A percentile compares a stretch with the other conserved stretches of the same genome.
Conservation (phyloP, 2,797 vertebrate species). For the Momotus momota region DNA sequence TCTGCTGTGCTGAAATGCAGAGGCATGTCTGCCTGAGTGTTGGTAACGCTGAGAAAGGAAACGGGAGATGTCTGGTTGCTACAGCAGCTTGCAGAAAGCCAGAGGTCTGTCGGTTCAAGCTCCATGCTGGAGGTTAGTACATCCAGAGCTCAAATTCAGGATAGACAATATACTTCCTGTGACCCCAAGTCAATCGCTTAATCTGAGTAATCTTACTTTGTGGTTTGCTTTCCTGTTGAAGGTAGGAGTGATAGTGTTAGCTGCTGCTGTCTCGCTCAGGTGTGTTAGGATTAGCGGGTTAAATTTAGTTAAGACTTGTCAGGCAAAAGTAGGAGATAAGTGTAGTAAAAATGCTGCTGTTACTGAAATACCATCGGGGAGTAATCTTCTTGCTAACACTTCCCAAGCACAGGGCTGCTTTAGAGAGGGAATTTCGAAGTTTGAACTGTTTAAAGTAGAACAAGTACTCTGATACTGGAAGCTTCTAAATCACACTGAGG, state of each 20-base stretch:
- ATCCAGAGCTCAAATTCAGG: background rate
- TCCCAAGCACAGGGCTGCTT: background rate
- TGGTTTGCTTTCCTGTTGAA: conserved; percentile 24
- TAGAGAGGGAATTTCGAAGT: background rate
- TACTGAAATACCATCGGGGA: background rate
- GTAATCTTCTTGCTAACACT: background rate
- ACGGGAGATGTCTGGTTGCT: background rate
- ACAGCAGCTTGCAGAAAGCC: background rate
- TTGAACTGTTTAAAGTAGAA: background rate
- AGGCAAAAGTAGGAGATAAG: conserved; percentile 31
- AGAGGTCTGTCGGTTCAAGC: background rate
- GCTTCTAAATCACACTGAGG: background rate
- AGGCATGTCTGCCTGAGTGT: accelerated
- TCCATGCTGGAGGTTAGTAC: background rate
- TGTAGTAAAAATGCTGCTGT: conserved; percentile 4
- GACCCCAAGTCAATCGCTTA: conserved; percentile 38
- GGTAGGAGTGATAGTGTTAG: conserved; percentile 40
- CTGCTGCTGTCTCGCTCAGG: conserved; percentile 30
- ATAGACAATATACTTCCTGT: conserved; percentile 12
- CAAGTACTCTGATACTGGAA: background rate
- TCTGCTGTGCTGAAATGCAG: background rate
- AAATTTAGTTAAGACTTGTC: conserved; percentile 65
- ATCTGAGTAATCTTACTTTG: conserved; percentile 59
- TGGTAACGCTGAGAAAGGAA: background rate
- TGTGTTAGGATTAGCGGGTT: conserved; percentile 67